phyloP scores from a whole-genome alignment of 2,888 invertebrate species.

The Drosophila atripex region DNA sequence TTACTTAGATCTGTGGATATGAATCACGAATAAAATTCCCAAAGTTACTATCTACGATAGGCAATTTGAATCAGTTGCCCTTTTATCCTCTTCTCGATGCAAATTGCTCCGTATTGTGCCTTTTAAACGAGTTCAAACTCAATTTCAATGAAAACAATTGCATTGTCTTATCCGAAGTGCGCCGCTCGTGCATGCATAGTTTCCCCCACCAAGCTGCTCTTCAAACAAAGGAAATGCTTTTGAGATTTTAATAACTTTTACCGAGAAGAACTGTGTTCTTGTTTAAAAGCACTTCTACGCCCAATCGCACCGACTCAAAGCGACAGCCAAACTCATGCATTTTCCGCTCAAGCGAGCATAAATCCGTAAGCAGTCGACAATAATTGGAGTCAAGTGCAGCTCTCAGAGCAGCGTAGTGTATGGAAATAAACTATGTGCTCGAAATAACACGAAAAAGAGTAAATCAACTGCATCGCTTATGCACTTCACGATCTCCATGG shows the following conservation, averaged over 20 bases:
- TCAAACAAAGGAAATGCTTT: slow-evolving; percentile 22
- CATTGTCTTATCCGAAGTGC: slow-evolving; percentile 25
- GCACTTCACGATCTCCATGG: slow-evolving; percentile 18
- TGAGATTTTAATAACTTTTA: slow-evolving; percentile 38
- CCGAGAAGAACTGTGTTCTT: slow-evolving; percentile 11
- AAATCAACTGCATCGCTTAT: slow-evolving; percentile 13
- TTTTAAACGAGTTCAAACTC: slow-evolving; percentile 20
- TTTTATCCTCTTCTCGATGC: not conserved
- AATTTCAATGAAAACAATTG: slow-evolving; percentile 33
- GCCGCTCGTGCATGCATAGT: slow-evolving; percentile 5
- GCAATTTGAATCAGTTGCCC: not conserved
- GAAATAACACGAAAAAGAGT: slow-evolving; percentile 15
- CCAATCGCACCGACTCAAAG: slow-evolving; percentile 46
- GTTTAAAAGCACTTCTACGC: not conserved
- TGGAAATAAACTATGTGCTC: slow-evolving; percentile 17
- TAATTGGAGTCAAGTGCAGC: slow-evolving; percentile 75
- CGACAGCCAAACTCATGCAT: slow-evolving; percentile 41
- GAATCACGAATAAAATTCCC: no score
- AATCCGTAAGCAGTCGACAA: slow-evolving; percentile 76
- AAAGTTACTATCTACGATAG: not conserved
- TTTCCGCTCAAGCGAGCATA: slow-evolving; percentile 78
- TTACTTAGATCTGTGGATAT: no score
- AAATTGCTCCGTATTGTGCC: slow-evolving; percentile 24
- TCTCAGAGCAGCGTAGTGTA: slow-evolving; percentile 15
- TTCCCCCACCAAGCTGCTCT: slow-evolving; percentile 15